Percentiles rank a stretch among this genome's conserved stretches.
phyloP scores from a whole-genome alignment of 2,113 vertebrate genomes.

The Microtus pennsylvanicus region DNA sequence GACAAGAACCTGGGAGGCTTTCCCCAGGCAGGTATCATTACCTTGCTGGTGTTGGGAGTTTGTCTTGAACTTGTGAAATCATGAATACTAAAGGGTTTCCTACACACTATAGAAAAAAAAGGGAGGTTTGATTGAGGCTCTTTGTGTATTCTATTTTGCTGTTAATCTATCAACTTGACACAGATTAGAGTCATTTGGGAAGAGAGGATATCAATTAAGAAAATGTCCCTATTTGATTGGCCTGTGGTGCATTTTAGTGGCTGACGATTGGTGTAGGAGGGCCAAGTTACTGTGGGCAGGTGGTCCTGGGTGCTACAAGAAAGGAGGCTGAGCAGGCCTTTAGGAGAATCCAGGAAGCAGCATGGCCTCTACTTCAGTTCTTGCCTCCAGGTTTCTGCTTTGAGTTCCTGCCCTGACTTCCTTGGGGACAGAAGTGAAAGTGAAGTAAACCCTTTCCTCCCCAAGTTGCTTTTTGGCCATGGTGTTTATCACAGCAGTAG shows the following conservation, averaged over 20 bases:
- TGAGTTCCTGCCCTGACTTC: background rate
- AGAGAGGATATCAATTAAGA: background rate
- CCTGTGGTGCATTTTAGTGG: background rate
- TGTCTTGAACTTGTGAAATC: background rate
- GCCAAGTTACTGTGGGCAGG: background rate
- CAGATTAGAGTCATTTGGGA: background rate
- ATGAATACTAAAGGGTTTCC: background rate
- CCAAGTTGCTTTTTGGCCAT: background rate
- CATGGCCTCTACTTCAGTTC: background rate
- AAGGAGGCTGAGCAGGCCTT: background rate
- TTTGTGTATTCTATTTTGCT: background rate
- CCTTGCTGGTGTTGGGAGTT: background rate
- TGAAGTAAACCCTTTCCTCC: background rate
- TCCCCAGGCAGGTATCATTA: background rate
- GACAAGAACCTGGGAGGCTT: background rate
- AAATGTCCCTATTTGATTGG: background rate
- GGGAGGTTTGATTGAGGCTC: background rate
- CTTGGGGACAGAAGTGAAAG: background rate
- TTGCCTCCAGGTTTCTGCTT: background rate
- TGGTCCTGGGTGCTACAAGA: background rate
- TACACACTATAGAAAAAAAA: background rate
- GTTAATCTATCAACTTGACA: background rate
- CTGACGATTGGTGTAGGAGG: background rate
- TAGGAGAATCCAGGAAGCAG: background rate
- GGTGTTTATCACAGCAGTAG: background rate